Evolutionary conservation across 1,140 invertebrate genomes (phyloP).

Genomic region (Aphelenchoides avenae): DNA sequence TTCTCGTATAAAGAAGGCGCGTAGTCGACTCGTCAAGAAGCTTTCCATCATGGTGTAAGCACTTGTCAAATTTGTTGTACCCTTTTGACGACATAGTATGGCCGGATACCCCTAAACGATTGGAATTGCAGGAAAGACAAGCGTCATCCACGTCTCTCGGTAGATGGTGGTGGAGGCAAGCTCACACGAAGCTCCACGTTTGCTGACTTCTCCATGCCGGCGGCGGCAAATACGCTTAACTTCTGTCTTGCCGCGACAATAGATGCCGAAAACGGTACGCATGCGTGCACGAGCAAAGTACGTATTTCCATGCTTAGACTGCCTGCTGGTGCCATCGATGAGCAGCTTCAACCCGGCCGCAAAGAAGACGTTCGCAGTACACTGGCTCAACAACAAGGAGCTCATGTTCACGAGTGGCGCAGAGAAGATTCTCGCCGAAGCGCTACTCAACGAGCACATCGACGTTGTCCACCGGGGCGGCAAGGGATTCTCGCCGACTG

Average conservation of each 20-base stretch:
- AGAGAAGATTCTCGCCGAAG: constrained; percentile 68
- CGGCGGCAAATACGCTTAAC: constrained; percentile 71
- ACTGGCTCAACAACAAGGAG: constrained; percentile 99
- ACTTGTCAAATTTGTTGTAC: constrained; percentile 1
- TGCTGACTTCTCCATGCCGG: constrained; percentile 46
- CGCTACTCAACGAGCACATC: constrained; percentile 44
- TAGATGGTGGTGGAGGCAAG: too few species aligned
- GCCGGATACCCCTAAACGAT: too few species aligned
- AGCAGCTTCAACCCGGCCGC: too few species aligned
- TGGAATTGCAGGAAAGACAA: too few species aligned
- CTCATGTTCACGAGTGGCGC: constrained; percentile 96
- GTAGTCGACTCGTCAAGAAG: constrained; percentile 48
- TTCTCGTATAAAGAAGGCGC: constrained; percentile 47
- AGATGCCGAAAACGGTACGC: constrained; percentile 82
- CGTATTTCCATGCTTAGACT: constrained; percentile 68
- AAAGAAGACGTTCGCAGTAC: constrained; percentile 74
- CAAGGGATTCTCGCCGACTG: too few species aligned
- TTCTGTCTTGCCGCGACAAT: constrained; percentile 96
- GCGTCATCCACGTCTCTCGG: too few species aligned
- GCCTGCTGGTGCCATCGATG: constrained; percentile 78
- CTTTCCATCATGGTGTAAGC: constrained; percentile 45
- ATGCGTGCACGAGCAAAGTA: neutral
- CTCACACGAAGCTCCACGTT: constrained; percentile 27
- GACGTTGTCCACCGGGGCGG: too few species aligned
- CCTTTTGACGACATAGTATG: too few species aligned